phyloP scores from a whole-genome alignment of 1,140 invertebrate genomes.

The Aphis gossypii region DNA sequence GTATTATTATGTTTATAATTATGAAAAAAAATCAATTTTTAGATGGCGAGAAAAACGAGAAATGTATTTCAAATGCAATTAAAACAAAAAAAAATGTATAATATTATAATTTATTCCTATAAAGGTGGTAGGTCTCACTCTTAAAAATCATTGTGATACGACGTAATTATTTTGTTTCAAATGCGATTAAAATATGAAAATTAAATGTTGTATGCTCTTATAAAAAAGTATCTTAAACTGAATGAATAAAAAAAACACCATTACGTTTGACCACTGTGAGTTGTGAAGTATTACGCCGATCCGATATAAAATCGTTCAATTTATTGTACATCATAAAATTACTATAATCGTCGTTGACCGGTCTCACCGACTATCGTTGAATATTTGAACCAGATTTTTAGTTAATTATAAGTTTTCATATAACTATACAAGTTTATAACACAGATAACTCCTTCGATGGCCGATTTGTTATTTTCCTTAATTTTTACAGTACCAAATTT shows the following conservation, averaged over 20 bases:
- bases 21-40: constrained; percentile 8
- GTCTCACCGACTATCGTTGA: neutral
- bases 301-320: neutral
- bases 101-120: neutral
- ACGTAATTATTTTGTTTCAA: neutral
- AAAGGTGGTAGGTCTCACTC: neutral
- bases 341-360: neutral
- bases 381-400: neutral
- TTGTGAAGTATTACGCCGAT: neutral
- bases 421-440: neutral
- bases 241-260: neutral
- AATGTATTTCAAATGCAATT: constrained; percentile 15
- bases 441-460: neutral
- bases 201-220: neutral
- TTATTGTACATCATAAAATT: neutral
- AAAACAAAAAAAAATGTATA: neutral
- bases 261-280: neutral
- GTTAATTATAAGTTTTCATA: neutral
- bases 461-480: neutral
- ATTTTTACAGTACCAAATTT: neutral
- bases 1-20: neutral
- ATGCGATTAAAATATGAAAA: neutral
- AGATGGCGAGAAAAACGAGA: neutral
- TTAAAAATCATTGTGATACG: neutral
- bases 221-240: neutral